Evolutionary conservation across 2,797 vertebrate species (phyloP), one percentile per base, ranked within the genome.

Genomic region (Mus minutoides): DNA sequence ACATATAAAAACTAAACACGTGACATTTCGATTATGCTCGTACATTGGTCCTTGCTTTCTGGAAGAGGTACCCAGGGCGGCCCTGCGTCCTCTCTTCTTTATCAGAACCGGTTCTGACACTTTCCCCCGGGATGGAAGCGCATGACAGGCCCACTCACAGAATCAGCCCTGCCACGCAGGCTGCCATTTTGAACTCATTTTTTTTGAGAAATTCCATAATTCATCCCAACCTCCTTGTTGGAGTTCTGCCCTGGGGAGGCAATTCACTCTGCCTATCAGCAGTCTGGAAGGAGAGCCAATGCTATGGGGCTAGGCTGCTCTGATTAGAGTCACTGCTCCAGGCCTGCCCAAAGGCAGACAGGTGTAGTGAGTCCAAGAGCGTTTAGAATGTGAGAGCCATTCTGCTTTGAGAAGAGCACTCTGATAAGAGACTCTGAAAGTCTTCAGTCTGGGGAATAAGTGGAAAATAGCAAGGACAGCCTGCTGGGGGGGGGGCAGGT

Each of bases 1-100:
- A 98, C 97, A 98, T 97, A 98, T 88, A 97, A 98, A 98, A 98
- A 98, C 97, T 93, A 96, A 98, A 98, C 97, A 98, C 69, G 17
- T 86, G 94, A 98, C 96, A 87, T 58, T 71, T 26, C 75, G 93
- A 83, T 96, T 88, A 94, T 6, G 62, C 88, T 97, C 78, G 10
- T 93, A 96, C 87, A 58, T 94, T 93, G 94, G 95, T 96, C 97
- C 91, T 93, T 84, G 96, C 96, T 94, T 96, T 94, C 88, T 88
- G 92, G 92, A 94, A 96, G 96, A 91, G 92, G 79, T 85, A 80
- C 76, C 91, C 62, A n/a, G 37, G 80, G 92, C 77, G 56, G 49
- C 56, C 37, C 88, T 90, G 77, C 62, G 92, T 90, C 88, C 78
- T 91, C 90, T 95, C 64, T 64, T 92, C 92, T 92, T 91, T 54